Base-by-base conservation (phyloP, 2,888 invertebrate species). In the Marronus borbonicus region DNA sequence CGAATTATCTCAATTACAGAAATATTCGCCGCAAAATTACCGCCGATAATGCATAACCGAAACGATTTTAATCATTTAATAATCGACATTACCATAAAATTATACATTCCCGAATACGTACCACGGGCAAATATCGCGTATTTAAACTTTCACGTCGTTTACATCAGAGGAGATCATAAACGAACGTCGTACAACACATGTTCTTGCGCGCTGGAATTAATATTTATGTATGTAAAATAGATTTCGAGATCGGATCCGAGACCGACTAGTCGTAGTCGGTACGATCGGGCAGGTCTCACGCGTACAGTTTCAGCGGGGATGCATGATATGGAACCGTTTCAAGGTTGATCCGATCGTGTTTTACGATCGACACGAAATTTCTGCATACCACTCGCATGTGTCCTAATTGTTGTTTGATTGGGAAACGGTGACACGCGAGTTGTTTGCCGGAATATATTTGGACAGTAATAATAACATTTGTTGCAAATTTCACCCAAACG, bases 311-410 rank as follows among this genome's bases (percentile, higher is more conserved):
- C 44, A 44, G 44, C 8, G 8, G 60, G 75, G 39, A 78, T 75
- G 76, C 78, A 66, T 75, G 36, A 78, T 75, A 78, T 75, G 78
- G 78, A 78, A 78, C 58, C 75, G 66, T 75, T 76, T 79, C 80
- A 81, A 81, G 81, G 81, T 80, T 81, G 79, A 80, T 81, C 81
- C 80, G 79, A 80, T 81, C 81, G 81, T 81, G 81, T 76, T 79
- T 79, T 77, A 74, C 72, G 80, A 81, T 81, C 79, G 80, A 80
- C 81, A 81, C 81, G 81, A 81, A 80, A 78, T 76, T 81, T 80
- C 80, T 79, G 81, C 81, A 81, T 81, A 80, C 80, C 81, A 78
- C 66, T 65, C 55, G 44, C 44, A 8, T 44, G 44, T 24, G 65
- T 68, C 60, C 78, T 75, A 78, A 78, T 78, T 78, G 78, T 74